phyloP scores from a whole-genome alignment of 2,113 vertebrate species.

The Spheniscus mendiculus region DNA sequence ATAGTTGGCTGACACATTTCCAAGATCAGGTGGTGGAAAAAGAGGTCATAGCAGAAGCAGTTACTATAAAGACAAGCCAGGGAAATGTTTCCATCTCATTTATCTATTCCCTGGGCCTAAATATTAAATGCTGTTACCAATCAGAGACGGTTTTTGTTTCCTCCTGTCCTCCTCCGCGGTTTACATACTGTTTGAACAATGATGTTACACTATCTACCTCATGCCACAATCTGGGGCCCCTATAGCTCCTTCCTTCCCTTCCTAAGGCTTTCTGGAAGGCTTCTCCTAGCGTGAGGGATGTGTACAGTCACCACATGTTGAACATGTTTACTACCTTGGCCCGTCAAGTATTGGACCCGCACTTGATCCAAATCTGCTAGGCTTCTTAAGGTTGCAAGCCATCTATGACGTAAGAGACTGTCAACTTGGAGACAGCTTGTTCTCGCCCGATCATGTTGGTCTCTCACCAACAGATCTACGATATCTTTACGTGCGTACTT shows the following conservation, averaged over 20 bases:
- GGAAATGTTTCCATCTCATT: neutral
- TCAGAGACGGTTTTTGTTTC: neutral
- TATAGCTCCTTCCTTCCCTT: neutral
- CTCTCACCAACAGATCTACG: neutral
- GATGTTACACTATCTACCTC: neutral
- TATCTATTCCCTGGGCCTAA: neutral
- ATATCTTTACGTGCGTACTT: neutral
- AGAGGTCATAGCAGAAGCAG: neutral
- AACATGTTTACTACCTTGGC: neutral
- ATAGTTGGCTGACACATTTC: neutral
- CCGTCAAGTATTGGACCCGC: neutral
- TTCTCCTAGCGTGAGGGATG: neutral
- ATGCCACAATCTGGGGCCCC: neutral
- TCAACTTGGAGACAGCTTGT: neutral
- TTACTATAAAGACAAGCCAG: neutral
- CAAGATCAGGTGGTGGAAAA: constrained; percentile 12
- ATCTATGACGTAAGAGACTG: fast-evolving
- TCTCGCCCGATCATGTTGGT: neutral
- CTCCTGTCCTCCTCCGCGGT: neutral
- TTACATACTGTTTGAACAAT: neutral
- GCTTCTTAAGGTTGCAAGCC: neutral
- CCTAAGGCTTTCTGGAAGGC: neutral
- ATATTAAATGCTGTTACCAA: neutral
- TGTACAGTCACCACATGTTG: neutral
- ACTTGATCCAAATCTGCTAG: neutral